Percentiles rank a stretch among this genome's conserved stretches.
These are phyloP conservation scores for Thera britannica DNA, from an alignment of 2,888 invertebrate species.

Conservation along the genomic window DNA sequence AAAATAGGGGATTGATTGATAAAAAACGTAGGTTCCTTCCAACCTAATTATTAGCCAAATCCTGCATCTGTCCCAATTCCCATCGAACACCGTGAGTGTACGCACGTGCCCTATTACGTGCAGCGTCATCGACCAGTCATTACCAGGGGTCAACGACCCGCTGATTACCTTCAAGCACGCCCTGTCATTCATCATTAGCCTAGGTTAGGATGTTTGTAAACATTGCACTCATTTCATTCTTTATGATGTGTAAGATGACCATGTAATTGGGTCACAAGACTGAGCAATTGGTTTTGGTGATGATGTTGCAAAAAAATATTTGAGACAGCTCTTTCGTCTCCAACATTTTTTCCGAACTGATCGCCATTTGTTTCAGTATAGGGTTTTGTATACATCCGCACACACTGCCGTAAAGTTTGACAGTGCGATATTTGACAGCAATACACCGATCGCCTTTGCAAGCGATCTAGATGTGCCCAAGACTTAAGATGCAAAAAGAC, in stretches of 20 bases:
- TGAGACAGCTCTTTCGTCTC: not conserved
- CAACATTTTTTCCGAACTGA: no score
- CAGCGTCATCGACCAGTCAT: slow-evolving; percentile 83
- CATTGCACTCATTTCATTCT: slow-evolving; percentile 72
- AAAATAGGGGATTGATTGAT: not conserved
- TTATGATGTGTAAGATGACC: slow-evolving; percentile 55
- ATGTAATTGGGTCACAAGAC: slow-evolving; percentile 63
- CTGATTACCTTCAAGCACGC: slow-evolving; percentile 80
- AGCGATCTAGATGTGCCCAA: no score
- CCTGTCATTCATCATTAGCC: slow-evolving; percentile 84
- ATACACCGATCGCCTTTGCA: no score
- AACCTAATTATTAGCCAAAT: slow-evolving; percentile 41
- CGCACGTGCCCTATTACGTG: slow-evolving; percentile 70
- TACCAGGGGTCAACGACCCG: slow-evolving; percentile 79
- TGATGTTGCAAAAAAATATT: not conserved
- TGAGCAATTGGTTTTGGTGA: not conserved
- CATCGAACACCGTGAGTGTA: slow-evolving; percentile 49
- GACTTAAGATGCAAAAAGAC: no score
- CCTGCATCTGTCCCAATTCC: slow-evolving; percentile 60
- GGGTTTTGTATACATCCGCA: no score
- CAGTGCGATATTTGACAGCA: no score
- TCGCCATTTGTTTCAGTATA: no score
- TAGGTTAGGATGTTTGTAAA: slow-evolving; percentile 85
- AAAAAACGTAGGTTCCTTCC: not conserved
- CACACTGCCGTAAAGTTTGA: no score